Evolutionary conservation across 1,140 invertebrate species (phyloP).

Genomic region (Harlomillsia oculata): DNA sequence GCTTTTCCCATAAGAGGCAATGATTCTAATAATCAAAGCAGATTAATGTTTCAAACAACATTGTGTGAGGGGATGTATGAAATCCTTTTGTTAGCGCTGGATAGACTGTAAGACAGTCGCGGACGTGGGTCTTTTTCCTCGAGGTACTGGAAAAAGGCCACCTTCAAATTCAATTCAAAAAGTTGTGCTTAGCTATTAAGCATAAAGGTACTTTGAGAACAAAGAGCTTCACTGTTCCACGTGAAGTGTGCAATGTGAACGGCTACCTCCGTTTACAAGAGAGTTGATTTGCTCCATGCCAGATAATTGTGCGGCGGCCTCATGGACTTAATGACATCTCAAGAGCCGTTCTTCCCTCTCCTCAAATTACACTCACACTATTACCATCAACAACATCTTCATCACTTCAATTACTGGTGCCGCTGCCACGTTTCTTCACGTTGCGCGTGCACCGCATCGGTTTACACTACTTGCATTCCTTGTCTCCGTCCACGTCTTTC

Average conservation of each 20-base stretch:
- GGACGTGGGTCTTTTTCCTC: conserved; percentile 24
- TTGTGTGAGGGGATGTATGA: no score
- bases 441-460: no score
- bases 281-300: not conserved
- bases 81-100: conserved; percentile 15
- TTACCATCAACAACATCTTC: conserved; percentile 9
- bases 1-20: no score
- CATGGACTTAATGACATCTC: conserved; percentile 11
- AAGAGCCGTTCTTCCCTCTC: conserved; percentile 4
- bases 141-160: conserved; percentile 1
- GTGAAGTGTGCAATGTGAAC: not conserved
- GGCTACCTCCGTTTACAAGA: not conserved
- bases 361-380: conserved; percentile 10
- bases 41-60: no score
- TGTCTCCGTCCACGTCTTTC: no score
- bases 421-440: not conserved
- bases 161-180: conserved; percentile 12
- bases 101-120: conserved; percentile 22
- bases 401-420: conserved; percentile 8
- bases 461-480: no score
- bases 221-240: not conserved
- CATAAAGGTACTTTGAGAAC: not conserved
- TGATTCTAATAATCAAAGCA: no score
- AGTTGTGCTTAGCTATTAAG: conserved; percentile 3
- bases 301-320: conserved; percentile 4